These are phyloP conservation scores for Pelodytes ibericus DNA, from an alignment of 2,797 vertebrate genomes.

Conservation along the genomic window DNA sequence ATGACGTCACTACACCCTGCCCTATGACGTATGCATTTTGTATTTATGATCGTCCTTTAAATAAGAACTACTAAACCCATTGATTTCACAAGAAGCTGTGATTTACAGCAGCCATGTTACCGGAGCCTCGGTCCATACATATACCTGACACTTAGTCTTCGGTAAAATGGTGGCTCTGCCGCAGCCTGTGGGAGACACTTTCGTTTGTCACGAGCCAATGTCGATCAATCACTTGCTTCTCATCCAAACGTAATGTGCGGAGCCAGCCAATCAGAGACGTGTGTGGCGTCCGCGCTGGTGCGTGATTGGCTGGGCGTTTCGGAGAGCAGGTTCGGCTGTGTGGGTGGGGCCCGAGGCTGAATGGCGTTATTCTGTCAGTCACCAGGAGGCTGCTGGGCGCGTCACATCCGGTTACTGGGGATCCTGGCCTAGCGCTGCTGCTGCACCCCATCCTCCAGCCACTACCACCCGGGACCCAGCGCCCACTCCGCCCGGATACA, in stretches of 20 bases:
- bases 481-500: background rate
- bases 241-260: background rate
- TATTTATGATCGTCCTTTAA: too few species aligned
- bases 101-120: too few species aligned
- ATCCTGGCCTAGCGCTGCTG: background rate
- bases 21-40: too few species aligned
- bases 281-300: background rate
- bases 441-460: background rate
- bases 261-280: background rate
- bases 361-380: background rate
- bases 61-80: too few species aligned
- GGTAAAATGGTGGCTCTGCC: too few species aligned
- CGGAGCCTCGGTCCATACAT: too few species aligned
- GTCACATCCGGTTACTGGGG: background rate
- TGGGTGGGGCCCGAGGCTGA: background rate
- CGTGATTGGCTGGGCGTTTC: background rate
- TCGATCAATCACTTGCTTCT: too few species aligned
- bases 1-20: too few species aligned
- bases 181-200: too few species aligned
- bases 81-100: too few species aligned
- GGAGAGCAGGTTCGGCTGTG: background rate
- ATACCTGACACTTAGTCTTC: too few species aligned
- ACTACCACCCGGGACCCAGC: background rate
- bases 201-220: too few species aligned
- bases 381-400: background rate